A percentile compares a stretch with the other conserved stretches of the same genome.
Conservation (phyloP, 2,113 vertebrate genomes). For the Vulpes vulpes region DNA sequence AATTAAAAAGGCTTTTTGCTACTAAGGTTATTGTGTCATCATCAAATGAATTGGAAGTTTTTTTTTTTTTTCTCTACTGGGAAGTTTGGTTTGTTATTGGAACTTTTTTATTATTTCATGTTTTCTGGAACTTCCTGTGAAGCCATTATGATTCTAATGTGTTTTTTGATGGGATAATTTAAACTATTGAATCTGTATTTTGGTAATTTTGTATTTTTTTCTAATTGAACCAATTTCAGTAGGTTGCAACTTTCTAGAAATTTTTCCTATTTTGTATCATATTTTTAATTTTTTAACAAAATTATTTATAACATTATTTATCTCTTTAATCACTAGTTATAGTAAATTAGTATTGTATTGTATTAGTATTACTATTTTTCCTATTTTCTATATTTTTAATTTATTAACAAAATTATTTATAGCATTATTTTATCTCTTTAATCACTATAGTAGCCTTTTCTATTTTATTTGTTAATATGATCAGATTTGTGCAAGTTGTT, state of each 20-base stretch:
- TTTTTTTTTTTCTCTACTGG: background rate
- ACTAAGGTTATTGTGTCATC: background rate
- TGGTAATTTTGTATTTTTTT: slow-evolving; percentile 9
- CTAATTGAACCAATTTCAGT: background rate
- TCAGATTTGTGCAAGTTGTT: background rate
- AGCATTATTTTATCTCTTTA: background rate
- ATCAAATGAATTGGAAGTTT: background rate
- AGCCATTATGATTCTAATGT: background rate
- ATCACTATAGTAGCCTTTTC: background rate
- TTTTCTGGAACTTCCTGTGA: background rate
- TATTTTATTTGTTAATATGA: slow-evolving; percentile 46
- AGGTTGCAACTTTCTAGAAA: background rate
- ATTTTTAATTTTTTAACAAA: slow-evolving; percentile 51
- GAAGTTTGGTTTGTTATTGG: background rate
- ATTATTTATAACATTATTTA: slow-evolving; percentile 14
- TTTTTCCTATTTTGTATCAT: background rate
- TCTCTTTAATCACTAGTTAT: background rate
- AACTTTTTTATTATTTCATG: slow-evolving; percentile 39
- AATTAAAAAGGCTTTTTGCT: background rate
- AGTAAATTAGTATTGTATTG: too few relatives aligned
- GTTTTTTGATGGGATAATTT: background rate
- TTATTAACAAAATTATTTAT: slow-evolving; percentile 42
- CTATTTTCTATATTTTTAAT: slow-evolving; percentile 41
- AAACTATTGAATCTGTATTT: background rate
- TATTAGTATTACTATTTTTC: background rate